phyloP scores from a whole-genome alignment of 2,113 vertebrate species.

The Corythaeola cristata region DNA sequence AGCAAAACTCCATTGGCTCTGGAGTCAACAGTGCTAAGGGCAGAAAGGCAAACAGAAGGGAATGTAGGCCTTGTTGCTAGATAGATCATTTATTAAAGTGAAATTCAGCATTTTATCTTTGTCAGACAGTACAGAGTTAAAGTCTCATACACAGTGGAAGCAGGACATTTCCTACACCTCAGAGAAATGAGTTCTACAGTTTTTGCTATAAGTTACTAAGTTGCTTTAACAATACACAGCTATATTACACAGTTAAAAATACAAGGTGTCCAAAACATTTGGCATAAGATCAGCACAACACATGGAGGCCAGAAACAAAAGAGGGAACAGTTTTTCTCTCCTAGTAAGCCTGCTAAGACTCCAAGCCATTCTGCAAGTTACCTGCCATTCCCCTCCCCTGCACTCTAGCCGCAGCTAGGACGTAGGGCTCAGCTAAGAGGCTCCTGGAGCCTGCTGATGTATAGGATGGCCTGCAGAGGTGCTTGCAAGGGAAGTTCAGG shows the following conservation, averaged over 20 bases:
- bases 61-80: constrained; percentile 56
- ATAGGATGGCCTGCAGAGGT: neutral
- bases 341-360: constrained; percentile 12
- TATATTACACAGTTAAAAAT: constrained; percentile 79
- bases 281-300: constrained; percentile 74
- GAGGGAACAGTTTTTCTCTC: constrained; percentile 66
- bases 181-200: constrained; percentile 65
- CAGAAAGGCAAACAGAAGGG: constrained; percentile 15
- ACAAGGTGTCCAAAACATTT: constrained; percentile 76
- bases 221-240: constrained; percentile 76
- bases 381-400: neutral
- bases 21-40: neutral
- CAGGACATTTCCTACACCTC: constrained; percentile 61
- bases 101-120: constrained; percentile 68
- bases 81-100: constrained; percentile 79
- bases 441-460: neutral
- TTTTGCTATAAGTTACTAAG: constrained; percentile 71
- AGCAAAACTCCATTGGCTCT: neutral
- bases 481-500: constrained; percentile 26
- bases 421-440: neutral
- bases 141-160: constrained; percentile 74
- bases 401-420: neutral
- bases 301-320: constrained; percentile 75
- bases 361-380: constrained; percentile 17
- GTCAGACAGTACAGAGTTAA: constrained; percentile 71